Evolutionary conservation across 2,797 vertebrate genomes (phyloP).

Genomic region (Hydrophis major): DNA sequence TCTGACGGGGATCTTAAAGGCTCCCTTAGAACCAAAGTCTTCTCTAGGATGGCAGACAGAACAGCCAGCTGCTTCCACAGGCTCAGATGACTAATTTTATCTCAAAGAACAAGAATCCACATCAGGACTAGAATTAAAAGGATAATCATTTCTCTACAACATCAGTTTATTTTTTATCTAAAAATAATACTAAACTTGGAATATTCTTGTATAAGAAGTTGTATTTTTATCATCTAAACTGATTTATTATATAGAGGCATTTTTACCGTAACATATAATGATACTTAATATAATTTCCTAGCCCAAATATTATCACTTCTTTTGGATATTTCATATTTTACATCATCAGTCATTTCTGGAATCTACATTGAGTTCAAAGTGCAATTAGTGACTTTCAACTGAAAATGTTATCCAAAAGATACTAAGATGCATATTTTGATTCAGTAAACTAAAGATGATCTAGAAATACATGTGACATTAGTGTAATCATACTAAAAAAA

Average conservation of each 20-base stretch:
- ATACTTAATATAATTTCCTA: background rate
- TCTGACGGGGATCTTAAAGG: background rate
- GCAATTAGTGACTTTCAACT: background rate
- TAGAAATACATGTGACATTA: conserved; percentile 10
- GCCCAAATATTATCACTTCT: background rate
- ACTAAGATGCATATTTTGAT: conserved; percentile 36
- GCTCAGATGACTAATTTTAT: background rate
- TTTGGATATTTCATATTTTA: background rate
- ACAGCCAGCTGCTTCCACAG: background rate
- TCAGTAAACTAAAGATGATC: conserved; percentile 32
- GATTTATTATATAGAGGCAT: background rate
- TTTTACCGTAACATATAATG: background rate
- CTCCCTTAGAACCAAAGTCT: background rate
- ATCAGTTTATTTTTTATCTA: background rate
- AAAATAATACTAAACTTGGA: background rate
- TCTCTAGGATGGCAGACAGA: background rate
- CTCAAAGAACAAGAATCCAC: background rate
- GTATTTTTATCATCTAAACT: background rate
- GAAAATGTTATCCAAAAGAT: background rate
- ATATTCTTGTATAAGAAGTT: background rate
- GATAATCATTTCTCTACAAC: background rate
- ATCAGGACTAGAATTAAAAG: background rate
- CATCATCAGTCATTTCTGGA: background rate
- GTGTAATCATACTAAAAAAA: background rate
- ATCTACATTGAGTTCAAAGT: background rate